Evolutionary conservation across 2,888 invertebrate species (phyloP), one percentile per base, ranked within the genome.

Genomic region (Plemyria rubiginata): DNA sequence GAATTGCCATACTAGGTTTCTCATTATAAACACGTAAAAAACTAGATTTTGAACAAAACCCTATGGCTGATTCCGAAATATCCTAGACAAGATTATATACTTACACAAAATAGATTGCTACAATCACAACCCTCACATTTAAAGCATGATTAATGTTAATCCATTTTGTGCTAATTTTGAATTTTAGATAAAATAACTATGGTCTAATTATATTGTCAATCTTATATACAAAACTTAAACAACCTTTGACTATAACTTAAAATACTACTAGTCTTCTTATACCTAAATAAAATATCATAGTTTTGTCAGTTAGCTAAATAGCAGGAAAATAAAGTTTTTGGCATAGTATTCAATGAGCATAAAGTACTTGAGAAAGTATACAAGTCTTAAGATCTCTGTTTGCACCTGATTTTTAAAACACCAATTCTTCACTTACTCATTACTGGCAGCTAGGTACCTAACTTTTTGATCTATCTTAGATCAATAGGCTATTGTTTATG

Each of bases 91-190:
- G 61, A 63, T 60, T 52, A 41, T 53, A 54, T 38, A 48, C 22
- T 22, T 60, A 77, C 75, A 77, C 75, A 74, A 75, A 77, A 73
- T 71, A 70, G 75, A 80, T 78, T 75, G 74, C 73, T 73, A 77
- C 74, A 73, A 77, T 89, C 89, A 88, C 88, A 89, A 88, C 88
- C 88, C 71, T 77, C 67, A 68, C 71, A 77, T 71, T 82, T 84
- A 82, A 84, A 84, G 81, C 80, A 76, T 79, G 76, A 77, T 75
- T 74, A 69, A 66, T 72, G 70, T 72, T 70, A 71, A 76, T 76
- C 74, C 65, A 77, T 72, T 83, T 85, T 85, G 85, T 86, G 86
- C 87, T 77, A 59, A 55, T 64, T 66, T 68, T 43, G 56, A 68
- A 64, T 67, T 63, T 58, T 8, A 45, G 51, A 46, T 52, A 55